Percentiles rank a stretch among this genome's conserved stretches.
Evolutionary conservation across 2,888 invertebrate genomes (phyloP).

Genomic region (Xanthorhoe spadicearia): DNA sequence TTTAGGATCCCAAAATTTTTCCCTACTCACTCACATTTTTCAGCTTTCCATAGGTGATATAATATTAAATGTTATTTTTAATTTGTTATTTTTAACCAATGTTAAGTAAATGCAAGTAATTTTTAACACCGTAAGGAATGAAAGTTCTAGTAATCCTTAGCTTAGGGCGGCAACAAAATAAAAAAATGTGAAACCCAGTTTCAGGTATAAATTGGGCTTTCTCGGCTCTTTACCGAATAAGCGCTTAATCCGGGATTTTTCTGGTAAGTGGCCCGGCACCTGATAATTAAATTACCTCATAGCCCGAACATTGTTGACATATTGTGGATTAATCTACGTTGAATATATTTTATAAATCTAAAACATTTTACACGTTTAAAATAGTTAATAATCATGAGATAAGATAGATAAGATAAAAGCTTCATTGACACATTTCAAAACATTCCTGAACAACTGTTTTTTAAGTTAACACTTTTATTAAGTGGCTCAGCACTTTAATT

Average conservation of each 20-base stretch:
- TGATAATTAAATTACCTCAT: conserved; percentile 19
- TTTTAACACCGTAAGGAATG: conserved; percentile 43
- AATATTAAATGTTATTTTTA: conserved; percentile 45
- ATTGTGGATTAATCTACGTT: neutral
- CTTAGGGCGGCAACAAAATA: conserved; percentile 31
- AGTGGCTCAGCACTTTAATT: too few relatives aligned
- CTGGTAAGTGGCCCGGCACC: conserved; percentile 19
- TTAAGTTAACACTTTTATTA: too few relatives aligned
- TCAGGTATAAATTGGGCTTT: conserved; percentile 35
- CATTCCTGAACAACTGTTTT: too few relatives aligned
- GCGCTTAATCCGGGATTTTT: conserved; percentile 27
- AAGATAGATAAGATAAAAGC: too few relatives aligned
- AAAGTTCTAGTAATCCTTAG: conserved; percentile 42
- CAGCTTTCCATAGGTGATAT: conserved; percentile 18
- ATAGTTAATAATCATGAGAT: too few relatives aligned
- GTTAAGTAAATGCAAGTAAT: conserved; percentile 37
- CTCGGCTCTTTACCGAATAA: conserved; percentile 23
- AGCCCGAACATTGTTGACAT: conserved; percentile 3
- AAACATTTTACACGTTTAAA: too few relatives aligned
- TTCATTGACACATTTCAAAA: too few relatives aligned
- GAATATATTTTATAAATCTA: neutral
- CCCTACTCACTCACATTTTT: too few relatives aligned
- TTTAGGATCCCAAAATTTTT: too few relatives aligned
- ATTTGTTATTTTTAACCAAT: conserved; percentile 19
- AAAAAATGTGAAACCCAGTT: conserved; percentile 30